These are phyloP conservation scores for Sarotherodon lohbergeri DNA, from an alignment of 2,113 vertebrate genomes.

Conservation along the genomic window DNA sequence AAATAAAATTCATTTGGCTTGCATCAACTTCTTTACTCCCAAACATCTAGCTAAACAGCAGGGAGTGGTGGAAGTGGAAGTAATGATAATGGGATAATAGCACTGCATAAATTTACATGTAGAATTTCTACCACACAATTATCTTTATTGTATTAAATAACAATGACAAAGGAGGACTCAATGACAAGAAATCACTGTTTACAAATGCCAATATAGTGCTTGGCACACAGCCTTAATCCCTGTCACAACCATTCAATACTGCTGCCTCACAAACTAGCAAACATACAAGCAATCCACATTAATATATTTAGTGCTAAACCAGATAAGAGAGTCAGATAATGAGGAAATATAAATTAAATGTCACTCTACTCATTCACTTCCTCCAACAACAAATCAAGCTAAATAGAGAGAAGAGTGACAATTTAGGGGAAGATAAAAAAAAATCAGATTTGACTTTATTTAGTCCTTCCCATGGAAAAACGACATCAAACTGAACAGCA, in stretches of 20 bases:
- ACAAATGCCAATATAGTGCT: background rate
- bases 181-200: background rate
- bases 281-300: background rate
- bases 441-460: background rate
- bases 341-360: background rate
- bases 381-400: background rate
- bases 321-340: background rate
- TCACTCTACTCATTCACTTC: background rate
- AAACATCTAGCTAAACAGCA: background rate
- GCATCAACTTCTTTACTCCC: background rate
- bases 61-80: background rate
- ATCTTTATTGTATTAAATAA: background rate
- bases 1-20: background rate
- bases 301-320: background rate
- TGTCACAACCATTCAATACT: background rate
- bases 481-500: background rate
- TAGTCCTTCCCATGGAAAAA: background rate
- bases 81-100: background rate
- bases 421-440: background rate
- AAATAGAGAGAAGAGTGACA: background rate
- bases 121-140: background rate
- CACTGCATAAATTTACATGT: background rate
- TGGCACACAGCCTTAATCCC: background rate
- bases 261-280: background rate
- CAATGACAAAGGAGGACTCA: background rate